These are phyloP conservation scores for Peromyscus maniculatus DNA, from an alignment of 2,113 vertebrate genomes.

Conservation along the genomic window DNA sequence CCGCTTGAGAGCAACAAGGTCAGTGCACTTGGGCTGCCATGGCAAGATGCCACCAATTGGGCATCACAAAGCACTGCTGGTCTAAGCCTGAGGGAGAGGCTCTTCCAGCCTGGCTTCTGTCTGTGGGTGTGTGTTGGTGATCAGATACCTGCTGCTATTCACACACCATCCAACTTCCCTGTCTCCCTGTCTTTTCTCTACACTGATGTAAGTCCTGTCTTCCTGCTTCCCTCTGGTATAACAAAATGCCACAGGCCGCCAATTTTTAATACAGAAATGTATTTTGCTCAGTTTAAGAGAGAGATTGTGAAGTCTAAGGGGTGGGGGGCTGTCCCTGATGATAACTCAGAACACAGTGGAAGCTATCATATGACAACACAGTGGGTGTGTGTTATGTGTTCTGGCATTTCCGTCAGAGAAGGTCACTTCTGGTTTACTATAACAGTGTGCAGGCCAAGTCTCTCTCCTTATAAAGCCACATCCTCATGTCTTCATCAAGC, in stretches of 20 bases:
- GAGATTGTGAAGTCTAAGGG: neutral
- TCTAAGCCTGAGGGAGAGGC: neutral
- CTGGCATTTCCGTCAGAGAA: neutral
- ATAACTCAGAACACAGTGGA: neutral
- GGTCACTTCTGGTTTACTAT: neutral
- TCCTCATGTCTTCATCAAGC: neutral
- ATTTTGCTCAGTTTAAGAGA: neutral
- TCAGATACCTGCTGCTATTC: neutral
- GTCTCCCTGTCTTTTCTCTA: neutral
- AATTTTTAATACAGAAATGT: neutral
- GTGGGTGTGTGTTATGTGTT: neutral
- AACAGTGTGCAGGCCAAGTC: neutral
- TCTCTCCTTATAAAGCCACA: neutral
- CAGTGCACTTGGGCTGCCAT: neutral
- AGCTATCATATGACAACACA: neutral
- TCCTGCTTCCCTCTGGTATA: neutral
- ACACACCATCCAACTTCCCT: neutral
- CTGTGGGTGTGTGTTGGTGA: neutral
- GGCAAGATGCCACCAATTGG: neutral
- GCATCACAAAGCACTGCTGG: neutral
- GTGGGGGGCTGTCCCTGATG: too few relatives aligned
- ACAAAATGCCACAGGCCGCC: neutral
- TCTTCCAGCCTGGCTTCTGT: neutral
- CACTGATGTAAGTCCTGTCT: neutral
- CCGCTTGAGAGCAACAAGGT: neutral